Conservation (phyloP, 2,113 vertebrate genomes). For the Psittacus erithacus region DNA sequence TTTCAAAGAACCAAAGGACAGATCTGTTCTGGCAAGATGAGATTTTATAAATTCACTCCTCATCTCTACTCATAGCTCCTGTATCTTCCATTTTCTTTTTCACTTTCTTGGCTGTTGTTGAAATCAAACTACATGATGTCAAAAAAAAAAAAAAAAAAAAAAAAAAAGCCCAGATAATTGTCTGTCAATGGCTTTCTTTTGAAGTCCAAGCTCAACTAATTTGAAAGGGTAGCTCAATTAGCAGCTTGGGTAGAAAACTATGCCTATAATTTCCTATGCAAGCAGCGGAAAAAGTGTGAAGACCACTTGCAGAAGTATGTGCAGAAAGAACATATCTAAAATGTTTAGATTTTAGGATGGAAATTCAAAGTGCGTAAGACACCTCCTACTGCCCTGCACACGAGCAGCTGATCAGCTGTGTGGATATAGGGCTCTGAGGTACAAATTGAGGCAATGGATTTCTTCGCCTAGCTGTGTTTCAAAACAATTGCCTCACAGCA, state of each 20-base stretch:
- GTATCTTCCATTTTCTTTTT: background rate
- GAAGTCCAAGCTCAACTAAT: background rate
- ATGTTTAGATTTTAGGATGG: background rate
- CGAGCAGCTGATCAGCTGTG: background rate
- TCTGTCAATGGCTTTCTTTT: background rate
- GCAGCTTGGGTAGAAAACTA: background rate
- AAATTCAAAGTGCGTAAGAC: background rate
- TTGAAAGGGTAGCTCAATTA: background rate
- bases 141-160: background rate
- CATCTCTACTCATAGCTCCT: background rate
- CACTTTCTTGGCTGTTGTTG: background rate
- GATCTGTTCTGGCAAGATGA: background rate
- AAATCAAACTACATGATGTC: background rate
- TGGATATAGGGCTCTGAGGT: background rate
- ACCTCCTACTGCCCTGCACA: background rate
- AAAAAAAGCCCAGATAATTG: background rate
- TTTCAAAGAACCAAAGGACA: background rate
- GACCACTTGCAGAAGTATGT: background rate
- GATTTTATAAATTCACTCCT: background rate
- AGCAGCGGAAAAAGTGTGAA: background rate
- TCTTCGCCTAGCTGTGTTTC: background rate
- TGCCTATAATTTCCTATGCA: background rate
- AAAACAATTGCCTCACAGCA: background rate
- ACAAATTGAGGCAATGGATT: background rate
- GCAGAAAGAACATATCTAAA: background rate